phyloP scores from a whole-genome alignment of 2,888 invertebrate genomes.

The Drosophila mimica region DNA sequence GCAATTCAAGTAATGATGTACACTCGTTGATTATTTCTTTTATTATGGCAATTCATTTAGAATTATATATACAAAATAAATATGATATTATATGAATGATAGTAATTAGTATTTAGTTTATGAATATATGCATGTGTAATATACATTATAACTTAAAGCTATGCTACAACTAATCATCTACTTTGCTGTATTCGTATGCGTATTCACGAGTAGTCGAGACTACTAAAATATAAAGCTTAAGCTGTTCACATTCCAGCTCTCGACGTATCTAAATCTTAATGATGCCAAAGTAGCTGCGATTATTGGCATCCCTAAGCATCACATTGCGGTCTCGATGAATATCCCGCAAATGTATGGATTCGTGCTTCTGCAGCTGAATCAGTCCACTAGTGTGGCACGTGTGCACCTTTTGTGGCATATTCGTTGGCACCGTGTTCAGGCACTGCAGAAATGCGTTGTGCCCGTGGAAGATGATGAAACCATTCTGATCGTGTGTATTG shows the following conservation, averaged over 20 bases:
- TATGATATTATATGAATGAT: slow-evolving; percentile 39
- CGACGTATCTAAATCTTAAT: slow-evolving; percentile 86
- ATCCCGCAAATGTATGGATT: slow-evolving; percentile 89
- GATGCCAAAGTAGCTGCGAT: slow-evolving; percentile 94
- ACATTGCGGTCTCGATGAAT: slow-evolving; percentile 85
- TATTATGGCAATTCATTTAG: slow-evolving; percentile 53
- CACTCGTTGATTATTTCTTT: slow-evolving; percentile 22
- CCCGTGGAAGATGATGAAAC: slow-evolving; percentile 90
- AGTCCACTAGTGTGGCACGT: slow-evolving; percentile 91
- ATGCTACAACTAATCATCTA: slow-evolving; percentile 53
- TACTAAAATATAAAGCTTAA: slow-evolving; percentile 44
- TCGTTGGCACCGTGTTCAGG: slow-evolving; percentile 88
- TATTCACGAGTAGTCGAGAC: slow-evolving; percentile 42
- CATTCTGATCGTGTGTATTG: slow-evolving; percentile 91
- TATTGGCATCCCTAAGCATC: slow-evolving; percentile 87
- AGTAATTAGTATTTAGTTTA: slow-evolving; percentile 13
- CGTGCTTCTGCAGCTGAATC: slow-evolving; percentile 88
- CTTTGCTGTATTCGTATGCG: slow-evolving; percentile 57
- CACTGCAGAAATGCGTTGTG: slow-evolving; percentile 90
- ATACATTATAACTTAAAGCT: slow-evolving; percentile 33
- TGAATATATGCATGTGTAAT: slow-evolving; percentile 16
- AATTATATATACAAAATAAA: slow-evolving; percentile 60
- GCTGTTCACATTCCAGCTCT: not conserved
- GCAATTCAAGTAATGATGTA: not conserved
- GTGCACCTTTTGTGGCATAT: slow-evolving; percentile 87